Base-by-base conservation (phyloP, 1,140 invertebrate species). In the Zaprionus ghesquierei region DNA sequence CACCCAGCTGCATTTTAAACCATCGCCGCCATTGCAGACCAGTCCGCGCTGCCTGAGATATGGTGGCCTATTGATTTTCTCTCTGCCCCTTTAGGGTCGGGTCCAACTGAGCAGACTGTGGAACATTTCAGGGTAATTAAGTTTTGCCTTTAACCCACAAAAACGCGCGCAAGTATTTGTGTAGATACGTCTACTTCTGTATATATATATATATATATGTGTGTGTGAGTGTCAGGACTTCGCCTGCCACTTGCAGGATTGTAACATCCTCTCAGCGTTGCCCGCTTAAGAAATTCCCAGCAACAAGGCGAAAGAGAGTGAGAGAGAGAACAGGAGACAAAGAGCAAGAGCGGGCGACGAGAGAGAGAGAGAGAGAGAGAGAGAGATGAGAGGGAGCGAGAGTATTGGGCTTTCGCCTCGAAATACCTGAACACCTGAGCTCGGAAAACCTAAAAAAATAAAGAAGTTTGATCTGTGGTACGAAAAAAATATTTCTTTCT, bases 241-340 rank as follows among this genome's bases (percentile, higher is more conserved):
- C 62, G 61, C 46, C 69, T 69, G 74, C 60, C 77, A 85, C 81
- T 86, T 86, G 81, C 81, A 85, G 81, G 81, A 85, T 81, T 77
- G 61, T 18, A 44, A 65, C 77, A 23, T 66, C 58, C 33, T 51
- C 31, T 56, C 13, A 23, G 23, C 18, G 23, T 20, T 35, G 23
- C 23, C 35, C 33, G 33, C 29, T 70, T 20, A 51, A 27, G 29
- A 29, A 35, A 22, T 44, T 18, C 31, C 46, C 53, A 56, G 35
- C 10, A 44, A 9, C 15, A 70, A 6, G 20, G 27, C 15, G 3
- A 58, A 23, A 25, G 31, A 56, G 22, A 9, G 31, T 9, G 5
- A 56, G 13, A 25, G 54, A 9, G 18, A 12, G 18, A 41, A 41
- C 31, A n/a, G n/a, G n/a, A 35, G 33, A 58, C n/a, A 23, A 15